Evolutionary conservation across 2,113 vertebrate genomes (phyloP).

Genomic region (Pholis gunnellus): DNA sequence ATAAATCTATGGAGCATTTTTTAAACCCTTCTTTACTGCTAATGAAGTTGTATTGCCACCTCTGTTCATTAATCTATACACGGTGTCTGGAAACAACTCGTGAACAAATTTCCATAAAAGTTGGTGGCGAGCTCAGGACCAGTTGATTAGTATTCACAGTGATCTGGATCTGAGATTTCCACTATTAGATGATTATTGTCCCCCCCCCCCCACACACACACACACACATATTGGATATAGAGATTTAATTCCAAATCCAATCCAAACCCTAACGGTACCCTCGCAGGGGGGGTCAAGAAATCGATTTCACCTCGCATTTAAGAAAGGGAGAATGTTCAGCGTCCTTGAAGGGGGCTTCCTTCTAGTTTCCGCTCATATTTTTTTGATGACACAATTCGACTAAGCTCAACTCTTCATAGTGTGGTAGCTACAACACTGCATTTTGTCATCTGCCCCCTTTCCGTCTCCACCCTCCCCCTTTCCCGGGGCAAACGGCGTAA

Average conservation of each 20-base stretch:
- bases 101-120: constrained; percentile 56
- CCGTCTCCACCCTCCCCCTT: constrained; percentile 5
- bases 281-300: constrained; percentile 62
- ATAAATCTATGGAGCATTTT: neutral
- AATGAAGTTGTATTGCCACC: constrained; percentile 14
- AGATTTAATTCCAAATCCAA: constrained; percentile 77
- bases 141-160: constrained; percentile 74
- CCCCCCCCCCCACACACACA: constrained; percentile 8
- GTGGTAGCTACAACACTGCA: constrained; percentile 30
- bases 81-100: constrained; percentile 11
- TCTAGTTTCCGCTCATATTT: neutral
- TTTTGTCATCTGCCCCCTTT: constrained; percentile 42
- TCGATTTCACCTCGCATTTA: constrained; percentile 73
- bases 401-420: constrained; percentile 9
- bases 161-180: constrained; percentile 73
- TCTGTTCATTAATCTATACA: constrained; percentile 25
- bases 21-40: neutral
- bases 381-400: constrained; percentile 36
- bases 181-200: constrained; percentile 71
- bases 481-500: constrained; percentile 64
- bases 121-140: constrained; percentile 23
- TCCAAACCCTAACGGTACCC: constrained; percentile 41
- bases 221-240: constrained; percentile 52
- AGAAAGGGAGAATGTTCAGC: constrained; percentile 13
- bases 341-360: constrained; percentile 47